A percentile compares a stretch with the other conserved stretches of the same genome.
These are phyloP conservation scores for Puma concolor DNA, from an alignment of 2,113 vertebrate species.

Conservation along the genomic window DNA sequence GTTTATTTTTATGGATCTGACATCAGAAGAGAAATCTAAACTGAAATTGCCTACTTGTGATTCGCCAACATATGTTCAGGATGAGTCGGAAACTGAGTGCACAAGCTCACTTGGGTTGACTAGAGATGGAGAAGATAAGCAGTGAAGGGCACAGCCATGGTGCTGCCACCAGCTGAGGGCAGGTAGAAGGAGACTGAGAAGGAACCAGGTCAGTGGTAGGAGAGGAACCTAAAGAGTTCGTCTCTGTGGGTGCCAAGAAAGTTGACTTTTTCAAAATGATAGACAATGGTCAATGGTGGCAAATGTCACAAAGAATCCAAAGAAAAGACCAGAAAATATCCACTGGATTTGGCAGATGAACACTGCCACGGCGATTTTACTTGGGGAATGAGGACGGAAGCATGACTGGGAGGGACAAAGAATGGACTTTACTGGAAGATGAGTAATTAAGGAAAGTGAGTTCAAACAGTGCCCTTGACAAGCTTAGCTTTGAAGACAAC, in stretches of 20 bases:
- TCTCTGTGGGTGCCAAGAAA: neutral
- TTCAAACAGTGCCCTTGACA: neutral
- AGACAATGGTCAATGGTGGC: neutral
- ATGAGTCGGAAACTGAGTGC: neutral
- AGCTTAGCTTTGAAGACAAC: neutral
- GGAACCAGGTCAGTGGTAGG: neutral
- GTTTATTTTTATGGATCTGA: neutral
- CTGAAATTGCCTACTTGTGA: neutral
- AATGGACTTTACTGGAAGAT: neutral
- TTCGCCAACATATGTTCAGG: neutral
- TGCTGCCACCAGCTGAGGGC: fast-evolving
- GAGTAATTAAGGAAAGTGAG: slow-evolving; percentile 21
- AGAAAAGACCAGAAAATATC: neutral
- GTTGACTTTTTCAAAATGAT: neutral
- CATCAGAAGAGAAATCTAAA: neutral
- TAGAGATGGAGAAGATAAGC: neutral
- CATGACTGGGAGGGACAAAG: neutral
- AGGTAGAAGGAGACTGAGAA: neutral
- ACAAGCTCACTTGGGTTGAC: fast-evolving
- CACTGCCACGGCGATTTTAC: neutral
- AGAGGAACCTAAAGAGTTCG: neutral
- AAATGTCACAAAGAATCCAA: neutral
- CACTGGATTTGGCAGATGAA: neutral
- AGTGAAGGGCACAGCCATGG: neutral
- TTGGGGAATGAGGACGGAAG: neutral